Conservation (phyloP, 2,797 vertebrate species). For the Platyrinchus mystaceus region DNA sequence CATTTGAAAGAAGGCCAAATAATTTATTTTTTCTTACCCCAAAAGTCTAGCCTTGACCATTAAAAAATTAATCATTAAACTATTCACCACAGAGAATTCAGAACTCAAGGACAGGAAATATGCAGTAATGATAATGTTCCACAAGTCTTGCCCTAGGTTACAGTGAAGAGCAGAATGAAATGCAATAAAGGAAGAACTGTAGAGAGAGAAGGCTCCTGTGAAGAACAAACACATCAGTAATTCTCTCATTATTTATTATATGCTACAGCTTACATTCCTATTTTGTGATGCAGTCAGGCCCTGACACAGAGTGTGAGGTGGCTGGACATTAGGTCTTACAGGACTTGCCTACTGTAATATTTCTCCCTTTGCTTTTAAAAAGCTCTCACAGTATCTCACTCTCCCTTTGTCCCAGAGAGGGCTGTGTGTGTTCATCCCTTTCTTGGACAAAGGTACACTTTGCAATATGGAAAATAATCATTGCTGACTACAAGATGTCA, state of each 20-base stretch:
- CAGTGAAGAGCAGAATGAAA: neutral
- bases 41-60: constrained; percentile 41
- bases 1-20: constrained; percentile 42
- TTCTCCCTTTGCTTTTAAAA: neutral
- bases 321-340: neutral
- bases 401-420: neutral
- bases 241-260: neutral
- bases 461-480: neutral
- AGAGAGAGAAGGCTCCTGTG: neutral
- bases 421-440: neutral
- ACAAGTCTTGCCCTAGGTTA: neutral
- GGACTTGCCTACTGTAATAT: neutral
- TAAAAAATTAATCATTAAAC: neutral
- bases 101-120: constrained; percentile 56
- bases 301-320: neutral
- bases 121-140: neutral
- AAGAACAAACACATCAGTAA: neutral
- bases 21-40: neutral
- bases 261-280: neutral
- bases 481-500: neutral
- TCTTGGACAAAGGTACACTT: neutral
- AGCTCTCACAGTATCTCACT: neutral
- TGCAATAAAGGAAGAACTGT: neutral
- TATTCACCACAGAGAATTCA: neutral
- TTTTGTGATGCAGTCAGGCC: neutral